Base-by-base conservation (phyloP, 2,113 vertebrate species). In the Cnemophilus loriae region DNA sequence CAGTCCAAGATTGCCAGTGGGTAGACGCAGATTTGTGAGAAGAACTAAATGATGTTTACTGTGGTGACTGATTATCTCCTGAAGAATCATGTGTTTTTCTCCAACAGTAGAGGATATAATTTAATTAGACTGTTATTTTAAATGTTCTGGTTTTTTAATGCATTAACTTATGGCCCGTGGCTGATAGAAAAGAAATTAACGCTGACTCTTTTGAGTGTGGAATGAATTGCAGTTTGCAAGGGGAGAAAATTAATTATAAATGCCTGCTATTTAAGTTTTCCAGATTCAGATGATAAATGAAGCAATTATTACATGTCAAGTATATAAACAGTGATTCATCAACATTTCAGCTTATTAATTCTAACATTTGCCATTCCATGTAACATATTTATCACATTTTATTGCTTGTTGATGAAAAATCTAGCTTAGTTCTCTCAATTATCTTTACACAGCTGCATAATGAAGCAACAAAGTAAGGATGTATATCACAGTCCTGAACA, bases 251-350 rank as follows among this genome's bases (percentile, higher is more conserved):
- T 96, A 94, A 98, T 98, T 98, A 97, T 95, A 94, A 97, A 97
- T 97, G 96, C 87, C 95, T 94, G 70, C 86, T 94, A 93, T 92
- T 96, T 96, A 97, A 97, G 92, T 95, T 86, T 91, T 95, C 95
- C 94, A 96, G 97, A 97, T 97, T 97, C 96, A 91, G 80, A 97
- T 97, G 97, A 98, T 97, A 97, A 97, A 98, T 97, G 97, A 97
- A 96, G 96, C 96, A 94, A 98, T 98, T 98, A 98, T 98, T 96
- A 95, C 95, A 97, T 75, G 97, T 96, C 97, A 97, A 96, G 92
- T 89, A 87, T 97, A 97, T 97, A 97, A 97, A 98, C 95, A 97
- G 95, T 95, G 94, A 89, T 82, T 94, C 94, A 2, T 94, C 88
- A 97, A 96, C 95, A 97, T 97, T 97, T 97, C 95, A 94, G 95